Evolutionary conservation across 2,888 invertebrate genomes (phyloP).

Genomic region (Pyrochroa serraticornis): DNA sequence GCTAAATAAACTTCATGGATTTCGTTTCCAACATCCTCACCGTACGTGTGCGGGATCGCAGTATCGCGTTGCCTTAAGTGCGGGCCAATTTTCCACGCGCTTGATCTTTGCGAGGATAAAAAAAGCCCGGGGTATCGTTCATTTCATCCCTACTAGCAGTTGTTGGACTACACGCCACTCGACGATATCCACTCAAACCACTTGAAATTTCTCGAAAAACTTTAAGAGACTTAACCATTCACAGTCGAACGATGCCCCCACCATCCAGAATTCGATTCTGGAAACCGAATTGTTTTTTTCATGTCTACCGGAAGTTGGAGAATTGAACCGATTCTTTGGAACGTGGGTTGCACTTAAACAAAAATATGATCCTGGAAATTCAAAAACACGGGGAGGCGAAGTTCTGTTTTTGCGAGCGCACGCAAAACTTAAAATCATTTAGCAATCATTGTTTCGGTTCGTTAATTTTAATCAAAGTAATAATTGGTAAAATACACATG

Average conservation of each 20-base stretch:
- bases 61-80: constrained; percentile 46
- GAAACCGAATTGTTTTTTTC: no score
- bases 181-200: constrained; percentile 28
- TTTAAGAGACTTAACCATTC: constrained; percentile 6
- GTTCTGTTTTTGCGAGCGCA: no score
- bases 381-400: no score
- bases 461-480: no score
- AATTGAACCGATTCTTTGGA: no score
- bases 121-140: constrained; percentile 24
- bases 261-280: background rate
- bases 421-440: no score
- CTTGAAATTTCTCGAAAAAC: constrained; percentile 8
- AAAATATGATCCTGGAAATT: no score
- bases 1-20: constrained; percentile 33
- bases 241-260: background rate
- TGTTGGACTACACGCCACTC: constrained; percentile 29
- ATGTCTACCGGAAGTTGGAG: no score
- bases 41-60: constrained; percentile 40
- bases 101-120: constrained; percentile 47
- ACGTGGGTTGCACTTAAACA: no score
- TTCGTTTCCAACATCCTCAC: constrained; percentile 32
- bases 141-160: constrained; percentile 25
- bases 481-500: no score
- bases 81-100: constrained; percentile 50
- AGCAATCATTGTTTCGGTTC: no score